A percentile compares a stretch with the other conserved stretches of the same genome.
Evolutionary conservation across 2,888 invertebrate genomes (phyloP).

Genomic region (Sisyra nigra): DNA sequence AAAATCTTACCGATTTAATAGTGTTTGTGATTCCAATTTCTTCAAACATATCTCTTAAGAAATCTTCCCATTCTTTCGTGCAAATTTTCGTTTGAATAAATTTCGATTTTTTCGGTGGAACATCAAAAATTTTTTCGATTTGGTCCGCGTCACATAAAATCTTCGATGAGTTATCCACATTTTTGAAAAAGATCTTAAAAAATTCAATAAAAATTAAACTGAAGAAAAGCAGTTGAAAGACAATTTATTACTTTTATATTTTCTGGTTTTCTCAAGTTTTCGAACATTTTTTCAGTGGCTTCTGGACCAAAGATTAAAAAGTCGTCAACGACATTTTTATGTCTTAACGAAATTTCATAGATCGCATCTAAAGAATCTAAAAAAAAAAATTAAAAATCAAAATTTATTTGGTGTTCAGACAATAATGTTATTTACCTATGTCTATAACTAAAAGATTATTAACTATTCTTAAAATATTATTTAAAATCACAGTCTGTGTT

Average conservation of each 20-base stretch:
- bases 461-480: constrained; percentile 3
- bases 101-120: constrained; percentile 16
- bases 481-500: constrained; percentile 2
- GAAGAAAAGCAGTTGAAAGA: neutral
- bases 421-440: neutral
- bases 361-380: constrained; percentile 25
- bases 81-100: constrained; percentile 26
- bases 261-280: constrained; percentile 30
- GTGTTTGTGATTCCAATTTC: constrained; percentile 30
- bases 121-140: constrained; percentile 25
- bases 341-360: constrained; percentile 27
- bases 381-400: constrained; percentile 3
- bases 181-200: constrained; percentile 27
- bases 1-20: constrained; percentile 25
- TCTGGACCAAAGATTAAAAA: constrained; percentile 22
- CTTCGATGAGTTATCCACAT: constrained; percentile 25
- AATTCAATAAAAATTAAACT: neutral
- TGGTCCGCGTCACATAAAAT: constrained; percentile 28
- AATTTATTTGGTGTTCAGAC: neutral
- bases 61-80: constrained; percentile 27
- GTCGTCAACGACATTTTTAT: constrained; percentile 25
- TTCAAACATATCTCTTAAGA: constrained; percentile 24
- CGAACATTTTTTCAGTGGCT: constrained; percentile 26
- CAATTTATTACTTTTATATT: constrained; percentile 32
- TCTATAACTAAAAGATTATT: constrained; percentile 5